Percentiles rank a stretch among this genome's conserved stretches.
Evolutionary conservation across 2,888 invertebrate species (phyloP).

Genomic region (Abscondita cerata): DNA sequence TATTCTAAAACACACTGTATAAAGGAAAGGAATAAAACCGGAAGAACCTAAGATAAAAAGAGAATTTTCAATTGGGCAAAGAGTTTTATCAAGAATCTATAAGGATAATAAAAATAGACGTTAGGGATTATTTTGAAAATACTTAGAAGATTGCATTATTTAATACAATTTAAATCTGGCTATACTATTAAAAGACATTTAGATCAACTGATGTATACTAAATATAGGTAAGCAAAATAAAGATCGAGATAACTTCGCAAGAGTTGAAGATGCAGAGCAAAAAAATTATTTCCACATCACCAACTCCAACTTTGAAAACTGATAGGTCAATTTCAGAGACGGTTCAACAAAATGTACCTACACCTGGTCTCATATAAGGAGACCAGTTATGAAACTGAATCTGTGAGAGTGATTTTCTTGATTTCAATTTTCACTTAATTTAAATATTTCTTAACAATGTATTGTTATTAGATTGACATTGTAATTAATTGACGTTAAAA

Average conservation of each 20-base stretch:
- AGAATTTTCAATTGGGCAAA: neutral
- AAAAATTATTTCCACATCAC: too few species aligned
- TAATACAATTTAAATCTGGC: neutral
- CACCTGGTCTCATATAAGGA: neutral
- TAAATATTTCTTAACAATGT: too few species aligned
- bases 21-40: neutral
- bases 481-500: too few species aligned
- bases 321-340: neutral
- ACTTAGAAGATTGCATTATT: neutral
- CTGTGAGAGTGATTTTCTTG: too few species aligned
- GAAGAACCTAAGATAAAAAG: neutral
- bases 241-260: too few species aligned
- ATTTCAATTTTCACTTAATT: too few species aligned
- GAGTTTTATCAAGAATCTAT: conserved; percentile 1
- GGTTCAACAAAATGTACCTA: neutral
- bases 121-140: neutral
- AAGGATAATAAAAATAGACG: neutral
- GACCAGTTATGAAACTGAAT: neutral
- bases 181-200: neutral
- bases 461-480: too few species aligned
- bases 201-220: too few species aligned
- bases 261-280: too few species aligned
- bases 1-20: too few species aligned
- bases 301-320: neutral
- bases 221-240: too few species aligned